phyloP scores from a whole-genome alignment of 2,888 invertebrate species.

The Cylindroiulus punctatus region DNA sequence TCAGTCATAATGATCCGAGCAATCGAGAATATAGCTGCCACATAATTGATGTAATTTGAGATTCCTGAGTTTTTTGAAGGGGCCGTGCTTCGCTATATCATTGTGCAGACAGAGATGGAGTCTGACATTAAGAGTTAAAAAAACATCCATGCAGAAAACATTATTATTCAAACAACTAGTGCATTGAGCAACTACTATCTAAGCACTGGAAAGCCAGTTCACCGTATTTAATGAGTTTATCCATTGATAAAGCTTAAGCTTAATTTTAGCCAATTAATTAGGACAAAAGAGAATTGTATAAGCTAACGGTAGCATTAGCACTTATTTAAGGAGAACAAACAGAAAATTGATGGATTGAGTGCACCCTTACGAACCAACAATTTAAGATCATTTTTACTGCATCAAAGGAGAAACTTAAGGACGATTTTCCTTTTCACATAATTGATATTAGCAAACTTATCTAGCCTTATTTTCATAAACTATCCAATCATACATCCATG shows the following conservation, averaged over 20 bases:
- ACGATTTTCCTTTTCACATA: too few species aligned
- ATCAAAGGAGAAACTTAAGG: too few species aligned
- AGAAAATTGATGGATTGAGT: too few species aligned
- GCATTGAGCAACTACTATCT: not conserved
- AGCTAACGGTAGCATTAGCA: not conserved
- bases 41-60: constrained; percentile 32
- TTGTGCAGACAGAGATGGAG: not conserved
- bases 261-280: not conserved
- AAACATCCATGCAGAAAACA: constrained; percentile 8
- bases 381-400: too few species aligned
- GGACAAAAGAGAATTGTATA: not conserved
- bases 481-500: too few species aligned
- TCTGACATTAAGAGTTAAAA: not conserved
- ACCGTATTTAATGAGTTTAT: constrained; percentile 15
- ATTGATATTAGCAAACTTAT: too few species aligned
- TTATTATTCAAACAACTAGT: constrained; percentile 1
- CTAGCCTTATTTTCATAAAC: too few species aligned
- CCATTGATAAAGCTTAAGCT: not conserved
- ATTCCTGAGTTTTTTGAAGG: not conserved
- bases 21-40: constrained; percentile 4
- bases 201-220: not conserved
- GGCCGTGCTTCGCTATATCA: not conserved
- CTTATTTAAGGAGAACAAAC: too few species aligned
- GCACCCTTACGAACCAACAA: too few species aligned
- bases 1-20: constrained; percentile 7